These are phyloP conservation scores for Tetropium fuscum DNA, from an alignment of 2,888 invertebrate genomes.

Conservation along the genomic window DNA sequence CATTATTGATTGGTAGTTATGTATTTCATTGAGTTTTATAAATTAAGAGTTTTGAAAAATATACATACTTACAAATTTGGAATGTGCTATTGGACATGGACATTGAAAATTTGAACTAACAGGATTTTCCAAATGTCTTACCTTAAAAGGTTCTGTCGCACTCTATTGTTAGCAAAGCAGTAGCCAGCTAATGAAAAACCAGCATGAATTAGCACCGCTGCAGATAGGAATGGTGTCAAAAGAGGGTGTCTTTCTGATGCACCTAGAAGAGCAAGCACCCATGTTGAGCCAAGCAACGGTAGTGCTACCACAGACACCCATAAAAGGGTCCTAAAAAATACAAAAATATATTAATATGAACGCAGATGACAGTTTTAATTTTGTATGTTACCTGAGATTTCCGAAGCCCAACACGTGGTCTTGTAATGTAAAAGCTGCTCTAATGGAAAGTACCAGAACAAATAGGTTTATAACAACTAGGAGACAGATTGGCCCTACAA, in stretches of 20 bases:
- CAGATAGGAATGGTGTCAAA: constrained; percentile 82
- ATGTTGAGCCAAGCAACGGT: constrained; percentile 85
- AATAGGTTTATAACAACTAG: constrained; percentile 83
- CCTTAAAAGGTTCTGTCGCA: constrained; percentile 79
- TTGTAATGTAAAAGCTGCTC: constrained; percentile 91
- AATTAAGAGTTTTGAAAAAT: too few species aligned
- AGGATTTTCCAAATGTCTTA: constrained; percentile 43
- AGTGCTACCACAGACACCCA: constrained; percentile 90
- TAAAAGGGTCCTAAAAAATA: constrained; percentile 76
- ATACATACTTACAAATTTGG: too few species aligned
- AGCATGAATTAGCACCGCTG: constrained; percentile 83
- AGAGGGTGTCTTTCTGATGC: constrained; percentile 80
- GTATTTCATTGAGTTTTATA: too few species aligned
- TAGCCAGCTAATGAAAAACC: constrained; percentile 88
- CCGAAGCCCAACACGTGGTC: constrained; percentile 91
- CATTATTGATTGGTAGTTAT: too few species aligned
- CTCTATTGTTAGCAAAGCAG: constrained; percentile 88
- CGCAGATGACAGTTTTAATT: neutral
- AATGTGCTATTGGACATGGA: too few species aligned
- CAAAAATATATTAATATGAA: neutral
- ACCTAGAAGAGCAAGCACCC: constrained; percentile 86
- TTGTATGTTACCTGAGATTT: constrained; percentile 63
- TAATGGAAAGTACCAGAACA: constrained; percentile 85
- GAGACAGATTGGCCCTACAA: constrained; percentile 89
- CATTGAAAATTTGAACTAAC: neutral